These are phyloP conservation scores for Colistium nudipinnis DNA, from an alignment of 2,113 vertebrate genomes.

Conservation along the genomic window DNA sequence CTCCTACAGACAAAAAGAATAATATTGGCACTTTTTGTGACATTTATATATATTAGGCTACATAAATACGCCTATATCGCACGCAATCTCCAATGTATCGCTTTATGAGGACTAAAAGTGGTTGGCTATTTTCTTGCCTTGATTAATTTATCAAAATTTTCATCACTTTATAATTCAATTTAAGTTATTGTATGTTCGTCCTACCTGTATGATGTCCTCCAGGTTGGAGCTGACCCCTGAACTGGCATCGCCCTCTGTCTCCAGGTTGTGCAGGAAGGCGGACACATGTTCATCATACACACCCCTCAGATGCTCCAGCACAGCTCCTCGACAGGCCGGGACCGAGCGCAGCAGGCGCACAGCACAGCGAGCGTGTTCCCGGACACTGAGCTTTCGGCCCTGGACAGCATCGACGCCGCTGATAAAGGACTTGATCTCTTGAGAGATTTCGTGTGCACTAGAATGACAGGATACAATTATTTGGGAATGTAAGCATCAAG, in stretches of 20 bases:
- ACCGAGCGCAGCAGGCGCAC: conserved; percentile 89
- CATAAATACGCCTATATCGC: too few species aligned
- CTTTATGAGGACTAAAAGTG: not conserved
- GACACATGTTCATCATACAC: conserved; percentile 93
- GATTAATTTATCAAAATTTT: not conserved
- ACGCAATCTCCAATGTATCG: not conserved
- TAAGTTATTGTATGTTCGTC: not conserved
- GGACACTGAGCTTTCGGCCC: conserved; percentile 87
- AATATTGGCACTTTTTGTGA: not conserved
- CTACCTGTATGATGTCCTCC: conserved; percentile 87
- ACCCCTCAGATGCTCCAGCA: conserved; percentile 89
- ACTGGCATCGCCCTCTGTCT: conserved; percentile 73
- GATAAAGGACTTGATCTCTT: conserved; percentile 93
- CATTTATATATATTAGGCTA: too few species aligned
- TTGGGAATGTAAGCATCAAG: too few species aligned
- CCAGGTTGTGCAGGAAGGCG: conserved; percentile 84
- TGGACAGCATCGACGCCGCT: conserved; percentile 86
- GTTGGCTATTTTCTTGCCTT: too few species aligned
- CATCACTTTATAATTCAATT: not conserved
- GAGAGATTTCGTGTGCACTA: conserved; percentile 89
- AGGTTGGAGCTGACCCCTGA: conserved; percentile 78
- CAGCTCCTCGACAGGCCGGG: conserved; percentile 89
- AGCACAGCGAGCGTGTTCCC: conserved; percentile 91
- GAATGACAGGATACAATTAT: not conserved
- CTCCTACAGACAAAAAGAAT: conserved; percentile 73